phyloP scores from a whole-genome alignment of 2,888 invertebrate species.

The Thymelicus acteon region DNA sequence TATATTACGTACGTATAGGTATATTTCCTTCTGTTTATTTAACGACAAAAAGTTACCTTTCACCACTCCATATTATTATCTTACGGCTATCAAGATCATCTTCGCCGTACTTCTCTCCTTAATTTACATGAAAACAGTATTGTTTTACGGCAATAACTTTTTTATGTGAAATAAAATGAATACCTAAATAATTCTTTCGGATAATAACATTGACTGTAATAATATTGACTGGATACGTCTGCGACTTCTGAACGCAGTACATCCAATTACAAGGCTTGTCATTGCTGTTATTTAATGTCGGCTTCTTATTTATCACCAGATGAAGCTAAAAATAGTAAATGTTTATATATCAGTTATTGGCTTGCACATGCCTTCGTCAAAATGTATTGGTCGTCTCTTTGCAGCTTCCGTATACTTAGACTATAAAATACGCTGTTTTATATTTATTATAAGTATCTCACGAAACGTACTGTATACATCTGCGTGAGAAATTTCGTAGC shows the following conservation, averaged over 20 bases:
- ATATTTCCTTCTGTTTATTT: no score
- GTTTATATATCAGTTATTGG: constrained; percentile 43
- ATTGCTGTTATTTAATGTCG: constrained; percentile 71
- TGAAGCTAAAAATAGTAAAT: constrained; percentile 52
- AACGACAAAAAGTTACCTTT: no score
- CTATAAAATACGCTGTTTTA: no score
- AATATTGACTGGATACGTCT: constrained; percentile 48
- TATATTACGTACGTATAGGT: no score
- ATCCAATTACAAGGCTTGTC: constrained; percentile 74
- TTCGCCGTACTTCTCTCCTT: background rate
- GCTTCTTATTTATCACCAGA: constrained; percentile 67
- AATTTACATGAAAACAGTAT: background rate
- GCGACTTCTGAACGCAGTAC: constrained; percentile 59
- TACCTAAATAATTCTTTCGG: constrained; percentile 14
- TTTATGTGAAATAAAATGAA: constrained; percentile 20
- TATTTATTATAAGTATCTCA: no score
- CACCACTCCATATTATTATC: background rate
- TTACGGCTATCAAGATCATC: background rate
- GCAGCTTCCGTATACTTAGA: no score
- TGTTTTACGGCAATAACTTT: constrained; percentile 7
- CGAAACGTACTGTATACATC: no score
- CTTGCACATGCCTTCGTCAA: no score
- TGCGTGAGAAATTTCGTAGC: no score
- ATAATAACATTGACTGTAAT: constrained; percentile 51
- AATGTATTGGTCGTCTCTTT: no score